Evolutionary conservation across 2,113 vertebrate genomes (phyloP).

Genomic region (Bufo gargarizans): DNA sequence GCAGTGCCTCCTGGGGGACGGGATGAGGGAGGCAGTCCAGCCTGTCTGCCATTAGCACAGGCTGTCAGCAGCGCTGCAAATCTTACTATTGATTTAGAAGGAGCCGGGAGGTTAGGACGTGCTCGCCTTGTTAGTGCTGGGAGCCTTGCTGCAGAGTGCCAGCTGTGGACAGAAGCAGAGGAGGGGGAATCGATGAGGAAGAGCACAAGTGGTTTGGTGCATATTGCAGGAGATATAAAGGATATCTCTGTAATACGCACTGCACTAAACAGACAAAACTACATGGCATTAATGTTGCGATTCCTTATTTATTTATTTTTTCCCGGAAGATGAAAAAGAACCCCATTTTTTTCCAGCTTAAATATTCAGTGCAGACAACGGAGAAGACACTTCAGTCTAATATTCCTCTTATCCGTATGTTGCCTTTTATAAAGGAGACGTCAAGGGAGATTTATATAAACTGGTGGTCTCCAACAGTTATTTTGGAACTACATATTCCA

Average conservation of each 20-base stretch:
- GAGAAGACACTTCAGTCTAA: not conserved
- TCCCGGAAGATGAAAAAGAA: not conserved
- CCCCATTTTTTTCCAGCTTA: not conserved
- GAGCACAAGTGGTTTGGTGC: constrained; percentile 43
- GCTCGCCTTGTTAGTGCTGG: constrained; percentile 55
- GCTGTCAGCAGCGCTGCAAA: constrained; percentile 59
- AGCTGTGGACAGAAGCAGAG: constrained; percentile 57
- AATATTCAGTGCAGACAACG: too few species aligned
- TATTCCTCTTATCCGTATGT: not conserved
- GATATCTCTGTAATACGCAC: not conserved
- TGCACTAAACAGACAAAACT: not conserved
- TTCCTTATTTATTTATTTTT: not conserved
- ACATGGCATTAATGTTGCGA: not conserved
- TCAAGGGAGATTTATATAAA: not conserved
- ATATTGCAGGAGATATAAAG: constrained; percentile 25
- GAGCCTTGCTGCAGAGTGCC: constrained; percentile 60
- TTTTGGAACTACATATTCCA: not conserved
- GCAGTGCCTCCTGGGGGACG: constrained; percentile 42
- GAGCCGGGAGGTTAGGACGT: constrained; percentile 61
- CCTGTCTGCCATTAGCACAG: constrained; percentile 43
- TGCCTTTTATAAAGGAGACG: not conserved
- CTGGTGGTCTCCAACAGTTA: not conserved
- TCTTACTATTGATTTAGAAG: constrained; percentile 65
- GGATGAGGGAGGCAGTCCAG: constrained; percentile 7
- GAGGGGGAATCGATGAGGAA: constrained; percentile 45